Evolutionary conservation across 2,888 invertebrate genomes (phyloP), one percentile per base, ranked within the genome.

Genomic region (Erynnis tages): DNA sequence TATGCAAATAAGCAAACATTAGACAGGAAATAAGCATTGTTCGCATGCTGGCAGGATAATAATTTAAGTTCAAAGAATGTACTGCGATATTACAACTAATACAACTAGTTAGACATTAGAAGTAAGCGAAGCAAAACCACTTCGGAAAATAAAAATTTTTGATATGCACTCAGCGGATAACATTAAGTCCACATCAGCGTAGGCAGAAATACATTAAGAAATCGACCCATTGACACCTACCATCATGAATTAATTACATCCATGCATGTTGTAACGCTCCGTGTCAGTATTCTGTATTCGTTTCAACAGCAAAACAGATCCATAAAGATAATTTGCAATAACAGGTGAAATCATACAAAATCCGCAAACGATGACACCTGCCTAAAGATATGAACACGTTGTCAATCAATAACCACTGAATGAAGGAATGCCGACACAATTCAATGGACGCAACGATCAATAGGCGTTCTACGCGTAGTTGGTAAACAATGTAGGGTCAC

Each of bases 351-450:
- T 29, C 23, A 14, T 14, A 40, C 23, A 48, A 40, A 48, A 29
- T 11, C 43, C 19, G 7, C 13, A 32, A 21, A 19, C 30, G 21
- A 16, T 13, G 38, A 38, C 48, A 49, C 48, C 49, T 49, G 49
- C 25, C 34, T 16, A 25, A 34, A 41, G 49, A 54, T 50, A 48
- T 47, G 43, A 47, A 53, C 53, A 54, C 48, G 43, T 47, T 40
- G 55, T 57, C 61, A 69, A 78, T 77, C 75, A 67, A 74, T 74
- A 76, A 65, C 59, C 53, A 62, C 54, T 66, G 73, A 71, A 76
- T 71, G 64, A 62, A 58, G 59, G 58, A 60, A 63, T 61, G 62
- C 59, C 63, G 50, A 61, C 61, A 63, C 62, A 67, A 70, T 65
- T 65, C 65, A 71, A 66, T 73, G 66, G 67, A 62, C 61, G 62